A percentile compares a stretch with the other conserved stretches of the same genome.
Conservation (phyloP, 2,888 invertebrate species). For the Sericinus montela region DNA sequence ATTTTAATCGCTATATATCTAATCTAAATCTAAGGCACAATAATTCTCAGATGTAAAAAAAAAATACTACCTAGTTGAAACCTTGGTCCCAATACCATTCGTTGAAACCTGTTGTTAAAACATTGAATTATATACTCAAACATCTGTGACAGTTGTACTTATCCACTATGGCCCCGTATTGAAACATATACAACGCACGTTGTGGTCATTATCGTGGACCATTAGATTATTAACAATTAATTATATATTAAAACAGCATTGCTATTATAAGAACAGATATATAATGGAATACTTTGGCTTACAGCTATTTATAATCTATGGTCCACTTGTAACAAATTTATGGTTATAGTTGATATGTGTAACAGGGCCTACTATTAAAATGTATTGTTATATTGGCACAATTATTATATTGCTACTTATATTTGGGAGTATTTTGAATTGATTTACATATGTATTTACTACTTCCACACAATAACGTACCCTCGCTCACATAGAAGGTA, state of each 20-base stretch:
- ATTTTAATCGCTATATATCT: slow-evolving; percentile 1
- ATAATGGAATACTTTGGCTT: slow-evolving; percentile 14
- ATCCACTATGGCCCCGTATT: slow-evolving; percentile 21
- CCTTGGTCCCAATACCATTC: slow-evolving; percentile 24
- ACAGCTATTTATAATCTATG: slow-evolving; percentile 12
- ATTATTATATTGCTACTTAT: background rate
- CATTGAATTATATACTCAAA: background rate
- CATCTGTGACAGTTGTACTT: slow-evolving; percentile 22
- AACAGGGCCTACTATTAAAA: background rate
- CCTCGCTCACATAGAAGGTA: background rate
- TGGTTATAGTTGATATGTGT: no score
- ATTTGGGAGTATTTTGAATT: background rate
- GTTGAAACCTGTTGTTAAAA: no score
- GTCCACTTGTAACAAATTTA: slow-evolving; percentile 3
- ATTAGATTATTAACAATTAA: background rate
- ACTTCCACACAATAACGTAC: background rate
- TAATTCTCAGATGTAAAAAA: slow-evolving; percentile 16
- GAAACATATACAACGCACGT: slow-evolving; percentile 13
- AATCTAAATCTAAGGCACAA: slow-evolving; percentile 21
- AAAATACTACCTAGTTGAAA: slow-evolving; percentile 5
- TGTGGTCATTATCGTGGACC: slow-evolving; percentile 8
- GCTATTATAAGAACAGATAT: background rate
- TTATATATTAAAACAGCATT: slow-evolving; percentile 1
- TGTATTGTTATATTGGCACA: slow-evolving; percentile 7
- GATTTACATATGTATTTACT: background rate